These are phyloP conservation scores for Helicoverpa armigera DNA, from an alignment of 1,140 invertebrate genomes.

Conservation along the genomic window DNA sequence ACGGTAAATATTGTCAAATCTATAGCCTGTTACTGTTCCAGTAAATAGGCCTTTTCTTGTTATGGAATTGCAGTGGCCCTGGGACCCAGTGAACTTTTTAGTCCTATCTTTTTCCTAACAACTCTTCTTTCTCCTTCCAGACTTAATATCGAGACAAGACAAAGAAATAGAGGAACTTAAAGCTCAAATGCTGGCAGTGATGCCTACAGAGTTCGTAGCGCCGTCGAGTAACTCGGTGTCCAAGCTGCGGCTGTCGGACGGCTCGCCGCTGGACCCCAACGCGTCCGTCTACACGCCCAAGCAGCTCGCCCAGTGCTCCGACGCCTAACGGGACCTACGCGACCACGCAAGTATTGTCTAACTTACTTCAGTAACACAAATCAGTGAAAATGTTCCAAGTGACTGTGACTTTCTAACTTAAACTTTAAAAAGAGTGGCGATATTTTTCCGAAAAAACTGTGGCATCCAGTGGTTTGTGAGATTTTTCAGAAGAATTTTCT, in stretches of 20 bases:
- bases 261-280: conserved; percentile 93
- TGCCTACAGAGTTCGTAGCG: conserved; percentile 90
- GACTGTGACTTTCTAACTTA: not conserved
- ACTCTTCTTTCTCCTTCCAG: conserved; percentile 84
- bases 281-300: conserved; percentile 97
- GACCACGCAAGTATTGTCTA: conserved; percentile 30
- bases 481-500: not conserved
- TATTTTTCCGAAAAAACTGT: not conserved
- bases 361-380: conserved; percentile 5
- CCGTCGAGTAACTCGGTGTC: conserved; percentile 85
- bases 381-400: conserved; percentile 11
- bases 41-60: too few species aligned
- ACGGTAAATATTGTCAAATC: too few species aligned
- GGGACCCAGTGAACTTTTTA: too few species aligned
- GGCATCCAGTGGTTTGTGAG: conserved; percentile 1
- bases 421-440: conserved; percentile 8
- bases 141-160: conserved; percentile 92
- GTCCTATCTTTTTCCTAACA: too few species aligned
- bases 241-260: conserved; percentile 87
- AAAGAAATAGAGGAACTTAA: conserved; percentile 97
- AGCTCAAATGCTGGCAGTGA: conserved; percentile 96
- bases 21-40: too few species aligned
- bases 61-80: too few species aligned
- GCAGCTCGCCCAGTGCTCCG: conserved; percentile 75
- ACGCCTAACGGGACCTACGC: conserved; percentile 62